Evolutionary conservation across 1,140 invertebrate genomes (phyloP).

Genomic region (Pseudobourletiella spinata): DNA sequence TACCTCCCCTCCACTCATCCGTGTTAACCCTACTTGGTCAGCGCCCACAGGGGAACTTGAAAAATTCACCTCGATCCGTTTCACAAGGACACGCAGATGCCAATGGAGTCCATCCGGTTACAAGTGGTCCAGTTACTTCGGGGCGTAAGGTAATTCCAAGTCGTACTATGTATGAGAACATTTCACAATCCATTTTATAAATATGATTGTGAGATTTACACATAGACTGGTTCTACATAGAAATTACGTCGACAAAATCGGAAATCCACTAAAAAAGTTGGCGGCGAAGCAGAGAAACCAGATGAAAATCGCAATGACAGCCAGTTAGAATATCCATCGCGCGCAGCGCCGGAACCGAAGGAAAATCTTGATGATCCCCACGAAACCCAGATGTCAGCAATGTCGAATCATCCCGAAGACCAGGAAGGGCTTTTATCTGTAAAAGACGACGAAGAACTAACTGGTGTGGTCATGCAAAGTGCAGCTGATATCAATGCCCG

Average conservation of each 20-base stretch:
- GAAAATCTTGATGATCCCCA: conserved; percentile 14
- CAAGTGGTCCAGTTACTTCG: neutral
- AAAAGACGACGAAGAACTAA: neutral
- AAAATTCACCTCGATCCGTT: conserved; percentile 6
- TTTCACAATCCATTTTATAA: no score
- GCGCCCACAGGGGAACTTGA: neutral
- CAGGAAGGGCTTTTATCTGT: neutral
- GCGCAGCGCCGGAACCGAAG: no score
- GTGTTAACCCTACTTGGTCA: conserved; percentile 32
- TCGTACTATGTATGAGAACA: neutral
- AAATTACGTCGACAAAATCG: no score
- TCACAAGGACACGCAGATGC: neutral
- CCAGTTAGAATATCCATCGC: no score
- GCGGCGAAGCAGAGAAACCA: no score
- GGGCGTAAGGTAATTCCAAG: conserved; percentile 1
- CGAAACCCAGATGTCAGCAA: conserved; percentile 25
- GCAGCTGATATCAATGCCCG: neutral
- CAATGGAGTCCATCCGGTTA: neutral
- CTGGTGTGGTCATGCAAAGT: neutral
- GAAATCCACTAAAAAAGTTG: no score
- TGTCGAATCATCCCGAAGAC: neutral
- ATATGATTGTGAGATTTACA: no score
- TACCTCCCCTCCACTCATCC: conserved; percentile 31
- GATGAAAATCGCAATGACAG: no score
- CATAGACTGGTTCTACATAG: no score